phyloP scores from a whole-genome alignment of 2,113 vertebrate genomes.

The Chinchilla lanigera region DNA sequence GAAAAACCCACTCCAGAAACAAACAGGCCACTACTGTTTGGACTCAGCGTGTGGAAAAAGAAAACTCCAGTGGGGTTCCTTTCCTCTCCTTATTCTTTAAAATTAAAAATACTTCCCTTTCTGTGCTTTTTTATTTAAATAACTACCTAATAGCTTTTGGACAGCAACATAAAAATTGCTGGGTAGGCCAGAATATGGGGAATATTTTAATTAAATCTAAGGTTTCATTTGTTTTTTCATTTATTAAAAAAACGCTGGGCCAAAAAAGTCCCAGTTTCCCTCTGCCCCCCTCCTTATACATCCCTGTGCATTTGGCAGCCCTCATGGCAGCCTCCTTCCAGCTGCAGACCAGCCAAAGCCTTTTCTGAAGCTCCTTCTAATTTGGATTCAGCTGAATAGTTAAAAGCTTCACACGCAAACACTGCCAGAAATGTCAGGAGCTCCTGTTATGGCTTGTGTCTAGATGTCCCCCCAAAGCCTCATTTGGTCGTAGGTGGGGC shows the following conservation, averaged over 20 bases:
- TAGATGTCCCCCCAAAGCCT: neutral
- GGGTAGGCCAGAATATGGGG: constrained; percentile 55
- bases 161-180: constrained; percentile 71
- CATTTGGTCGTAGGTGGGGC: neutral
- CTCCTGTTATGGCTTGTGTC: neutral
- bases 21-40: neutral
- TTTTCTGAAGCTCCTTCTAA: constrained; percentile 87
- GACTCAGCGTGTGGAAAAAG: neutral
- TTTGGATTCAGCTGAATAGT: constrained; percentile 85
- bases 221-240: constrained; percentile 73
- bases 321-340: constrained; percentile 81
- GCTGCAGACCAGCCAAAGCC: constrained; percentile 81
- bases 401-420: constrained; percentile 84
- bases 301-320: constrained; percentile 82
- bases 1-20: constrained; percentile 69
- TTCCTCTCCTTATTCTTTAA: constrained; percentile 51
- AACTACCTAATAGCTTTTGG: constrained; percentile 61
- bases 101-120: constrained; percentile 62
- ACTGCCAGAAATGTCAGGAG: constrained; percentile 79
- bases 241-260: constrained; percentile 74
- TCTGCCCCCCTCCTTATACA: constrained; percentile 73
- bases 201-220: constrained; percentile 82
- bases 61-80: neutral
- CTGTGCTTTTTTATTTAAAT: constrained; percentile 66
- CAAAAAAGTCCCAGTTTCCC: constrained; percentile 71